These are phyloP conservation scores for Rhabdomys dilectus DNA, from an alignment of 2,113 vertebrate species.

Conservation along the genomic window DNA sequence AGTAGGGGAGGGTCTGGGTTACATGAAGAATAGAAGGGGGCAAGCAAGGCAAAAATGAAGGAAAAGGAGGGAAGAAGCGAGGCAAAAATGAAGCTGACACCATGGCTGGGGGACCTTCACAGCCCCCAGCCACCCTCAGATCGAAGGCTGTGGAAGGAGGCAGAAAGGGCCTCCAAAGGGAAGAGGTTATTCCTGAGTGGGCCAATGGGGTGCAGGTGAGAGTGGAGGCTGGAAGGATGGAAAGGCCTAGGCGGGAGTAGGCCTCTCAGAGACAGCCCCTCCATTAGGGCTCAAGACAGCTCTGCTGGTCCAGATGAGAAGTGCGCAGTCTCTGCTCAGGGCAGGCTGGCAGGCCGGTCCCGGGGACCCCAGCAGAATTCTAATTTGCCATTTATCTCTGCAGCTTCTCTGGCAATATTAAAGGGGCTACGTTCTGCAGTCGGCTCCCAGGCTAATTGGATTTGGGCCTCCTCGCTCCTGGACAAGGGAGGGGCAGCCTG, in stretches of 20 bases:
- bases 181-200: neutral
- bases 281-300: neutral
- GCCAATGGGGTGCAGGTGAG: neutral
- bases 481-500: constrained; percentile 35
- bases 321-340: constrained; percentile 11
- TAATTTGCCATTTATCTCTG: constrained; percentile 86
- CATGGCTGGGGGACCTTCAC: neutral
- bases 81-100: neutral
- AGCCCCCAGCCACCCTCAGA: neutral
- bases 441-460: constrained; percentile 85
- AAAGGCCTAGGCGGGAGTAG: neutral
- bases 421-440: constrained; percentile 76
- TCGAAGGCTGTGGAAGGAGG: fast-evolving
- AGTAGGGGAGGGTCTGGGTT: neutral
- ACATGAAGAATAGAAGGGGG: neutral
- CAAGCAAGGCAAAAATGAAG: neutral
- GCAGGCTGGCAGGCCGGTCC: constrained; percentile 56
- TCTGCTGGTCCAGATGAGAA: neutral
- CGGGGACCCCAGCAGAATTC: constrained; percentile 81
- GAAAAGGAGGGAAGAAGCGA: too few species aligned
- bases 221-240: neutral
- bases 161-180: neutral
- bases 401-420: constrained; percentile 78
- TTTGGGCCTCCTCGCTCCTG: constrained; percentile 78
- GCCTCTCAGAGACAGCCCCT: neutral